Percentiles rank a stretch among this genome's conserved stretches.
phyloP scores from a whole-genome alignment of 1,140 invertebrate species.

The Aphis gossypii region DNA sequence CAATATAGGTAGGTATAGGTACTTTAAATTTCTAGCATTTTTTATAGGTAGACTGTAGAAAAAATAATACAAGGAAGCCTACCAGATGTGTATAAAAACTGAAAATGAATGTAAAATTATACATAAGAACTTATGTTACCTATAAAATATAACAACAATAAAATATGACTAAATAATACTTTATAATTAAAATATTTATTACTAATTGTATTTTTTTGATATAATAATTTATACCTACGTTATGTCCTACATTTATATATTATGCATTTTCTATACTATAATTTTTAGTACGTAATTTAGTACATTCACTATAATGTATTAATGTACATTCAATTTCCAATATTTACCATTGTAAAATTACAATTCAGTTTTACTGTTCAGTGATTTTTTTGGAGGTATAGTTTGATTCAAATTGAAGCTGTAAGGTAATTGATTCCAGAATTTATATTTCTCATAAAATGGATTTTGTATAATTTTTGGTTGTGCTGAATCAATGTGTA shows the following conservation, averaged over 20 bases:
- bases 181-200: background rate
- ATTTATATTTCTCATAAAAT: background rate
- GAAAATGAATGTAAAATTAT: no score
- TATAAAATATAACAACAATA: no score
- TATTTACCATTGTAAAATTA: background rate
- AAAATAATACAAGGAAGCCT: no score
- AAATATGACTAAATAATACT: background rate
- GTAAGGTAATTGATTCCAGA: background rate
- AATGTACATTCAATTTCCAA: background rate
- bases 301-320: no score
- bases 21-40: no score
- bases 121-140: no score
- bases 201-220: background rate
- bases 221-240: background rate
- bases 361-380: background rate
- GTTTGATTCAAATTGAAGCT: background rate
- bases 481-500: background rate
- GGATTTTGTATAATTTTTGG: slow-evolving; percentile 15
- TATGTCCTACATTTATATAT: background rate
- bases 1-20: no score
- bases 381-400: background rate
- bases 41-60: no score
- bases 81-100: no score
- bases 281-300: no score
- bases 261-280: no score